phyloP scores from a whole-genome alignment of 2,797 vertebrate genomes.

The Semotilus atromaculatus region DNA sequence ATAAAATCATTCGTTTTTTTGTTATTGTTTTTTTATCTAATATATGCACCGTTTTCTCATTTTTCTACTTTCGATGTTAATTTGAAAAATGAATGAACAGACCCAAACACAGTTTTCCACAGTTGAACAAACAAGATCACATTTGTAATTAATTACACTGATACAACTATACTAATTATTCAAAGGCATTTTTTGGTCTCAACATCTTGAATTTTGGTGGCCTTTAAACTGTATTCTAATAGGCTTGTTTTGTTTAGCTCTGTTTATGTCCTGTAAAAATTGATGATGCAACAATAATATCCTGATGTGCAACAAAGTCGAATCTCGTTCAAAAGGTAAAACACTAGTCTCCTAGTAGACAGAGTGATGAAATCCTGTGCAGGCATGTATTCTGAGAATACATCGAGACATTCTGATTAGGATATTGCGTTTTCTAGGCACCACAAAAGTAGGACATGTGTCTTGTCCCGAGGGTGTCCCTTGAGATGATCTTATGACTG shows the following conservation, averaged over 20 bases:
- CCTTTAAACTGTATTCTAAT: neutral
- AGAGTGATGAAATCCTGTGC: neutral
- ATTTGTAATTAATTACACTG: neutral
- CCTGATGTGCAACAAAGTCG: neutral
- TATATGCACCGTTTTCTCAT: too few species aligned
- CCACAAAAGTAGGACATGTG: neutral
- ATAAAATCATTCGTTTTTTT: too few species aligned
- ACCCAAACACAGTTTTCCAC: too few species aligned
- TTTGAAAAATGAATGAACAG: too few species aligned
- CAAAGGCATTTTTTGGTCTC: neutral
- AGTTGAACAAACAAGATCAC: neutral
- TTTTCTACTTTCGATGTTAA: too few species aligned
- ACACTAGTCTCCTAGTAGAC: too few species aligned
- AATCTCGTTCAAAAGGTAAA: too few species aligned
- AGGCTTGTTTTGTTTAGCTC: neutral
- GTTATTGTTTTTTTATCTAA: too few species aligned
- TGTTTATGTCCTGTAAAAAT: neutral
- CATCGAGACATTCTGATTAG: neutral
- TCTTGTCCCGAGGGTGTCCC: slow-evolving; percentile 21
- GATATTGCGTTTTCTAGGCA: neutral
- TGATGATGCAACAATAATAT: neutral
- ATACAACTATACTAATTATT: too few species aligned
- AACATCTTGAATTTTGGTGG: too few species aligned
- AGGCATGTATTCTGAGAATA: neutral
- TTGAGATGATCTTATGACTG: slow-evolving; percentile 68